A percentile compares a stretch with the other conserved stretches of the same genome.
phyloP scores from a whole-genome alignment of 2,888 invertebrate species.

The Glyphotaelius pellucidus region DNA sequence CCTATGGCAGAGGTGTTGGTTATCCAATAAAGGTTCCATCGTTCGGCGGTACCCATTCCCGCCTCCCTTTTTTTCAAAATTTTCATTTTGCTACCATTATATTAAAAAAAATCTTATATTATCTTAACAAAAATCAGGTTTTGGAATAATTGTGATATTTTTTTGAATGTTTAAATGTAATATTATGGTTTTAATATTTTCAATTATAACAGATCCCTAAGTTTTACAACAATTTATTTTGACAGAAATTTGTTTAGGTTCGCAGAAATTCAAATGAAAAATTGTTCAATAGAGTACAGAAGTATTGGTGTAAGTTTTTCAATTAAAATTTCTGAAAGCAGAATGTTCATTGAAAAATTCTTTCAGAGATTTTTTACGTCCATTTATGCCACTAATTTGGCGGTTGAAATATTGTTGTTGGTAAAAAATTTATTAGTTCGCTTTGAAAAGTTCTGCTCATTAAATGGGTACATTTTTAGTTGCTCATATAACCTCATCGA shows the following conservation, averaged over 20 bases:
- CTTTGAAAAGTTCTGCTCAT: neutral
- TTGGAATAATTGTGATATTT: no score
- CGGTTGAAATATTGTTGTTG: neutral
- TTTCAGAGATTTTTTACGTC: neutral
- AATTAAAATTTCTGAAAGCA: neutral
- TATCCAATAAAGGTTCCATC: no score
- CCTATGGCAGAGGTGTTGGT: no score
- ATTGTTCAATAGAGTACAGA: neutral
- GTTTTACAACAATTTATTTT: neutral
- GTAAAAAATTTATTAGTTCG: neutral
- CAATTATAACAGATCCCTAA: no score
- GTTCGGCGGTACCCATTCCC: no score
- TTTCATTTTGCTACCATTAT: no score
- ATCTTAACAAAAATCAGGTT: no score
- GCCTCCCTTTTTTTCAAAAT: no score
- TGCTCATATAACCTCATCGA: no score
- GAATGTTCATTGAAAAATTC: neutral
- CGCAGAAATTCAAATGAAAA: neutral
- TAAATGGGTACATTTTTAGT: neutral
- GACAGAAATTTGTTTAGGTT: neutral
- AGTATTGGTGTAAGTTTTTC: neutral
- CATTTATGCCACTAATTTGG: neutral
- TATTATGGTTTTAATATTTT: no score
- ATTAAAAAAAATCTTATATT: no score
- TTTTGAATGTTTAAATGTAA: no score